Conservation (phyloP, 2,888 invertebrate genomes). For the Hirtodrosophila trivittata region DNA sequence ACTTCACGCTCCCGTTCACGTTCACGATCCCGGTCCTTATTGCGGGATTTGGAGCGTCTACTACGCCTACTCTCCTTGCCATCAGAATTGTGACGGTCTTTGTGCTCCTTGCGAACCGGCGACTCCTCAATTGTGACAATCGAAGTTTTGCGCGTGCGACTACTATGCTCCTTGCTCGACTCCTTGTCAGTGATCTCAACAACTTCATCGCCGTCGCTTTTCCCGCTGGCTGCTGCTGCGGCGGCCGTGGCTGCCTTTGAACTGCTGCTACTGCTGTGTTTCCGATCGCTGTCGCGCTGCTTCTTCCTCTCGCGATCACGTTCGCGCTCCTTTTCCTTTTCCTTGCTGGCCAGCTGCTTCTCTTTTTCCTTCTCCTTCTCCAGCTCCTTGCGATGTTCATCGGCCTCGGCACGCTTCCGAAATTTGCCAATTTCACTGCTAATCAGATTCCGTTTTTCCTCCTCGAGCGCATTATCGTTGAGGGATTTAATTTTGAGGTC, state of each 20-base stretch:
- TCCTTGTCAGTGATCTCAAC: conserved; percentile 68
- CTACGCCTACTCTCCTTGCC: conserved; percentile 64
- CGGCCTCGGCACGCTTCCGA: conserved; percentile 91
- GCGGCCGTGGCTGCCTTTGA: neutral
- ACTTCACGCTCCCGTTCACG: conserved; percentile 85
- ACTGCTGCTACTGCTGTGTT: conserved; percentile 78
- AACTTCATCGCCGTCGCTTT: conserved; percentile 54
- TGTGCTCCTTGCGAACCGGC: conserved; percentile 80
- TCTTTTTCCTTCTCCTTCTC: conserved; percentile 84
- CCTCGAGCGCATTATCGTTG: conserved; percentile 95
- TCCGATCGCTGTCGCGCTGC: conserved; percentile 82
- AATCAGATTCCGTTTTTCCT: conserved; percentile 97
- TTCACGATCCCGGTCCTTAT: conserved; percentile 84
- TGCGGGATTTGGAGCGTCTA: conserved; percentile 82
- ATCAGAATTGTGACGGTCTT: conserved; percentile 49
- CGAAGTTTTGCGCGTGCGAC: conserved; percentile 57
- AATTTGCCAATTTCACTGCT: conserved; percentile 99
- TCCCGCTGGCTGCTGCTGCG: neutral
- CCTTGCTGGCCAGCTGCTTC: conserved; percentile 79
- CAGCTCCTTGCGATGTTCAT: conserved; percentile 84
- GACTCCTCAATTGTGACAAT: conserved; percentile 65
- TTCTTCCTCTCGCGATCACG: conserved; percentile 74
- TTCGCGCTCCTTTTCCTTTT: conserved; percentile 85
- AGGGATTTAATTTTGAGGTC: conserved; percentile 85
- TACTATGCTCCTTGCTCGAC: conserved; percentile 13